These are phyloP conservation scores for Drosophila persimilis DNA, from an alignment of 1,140 invertebrate species.

Conservation along the genomic window DNA sequence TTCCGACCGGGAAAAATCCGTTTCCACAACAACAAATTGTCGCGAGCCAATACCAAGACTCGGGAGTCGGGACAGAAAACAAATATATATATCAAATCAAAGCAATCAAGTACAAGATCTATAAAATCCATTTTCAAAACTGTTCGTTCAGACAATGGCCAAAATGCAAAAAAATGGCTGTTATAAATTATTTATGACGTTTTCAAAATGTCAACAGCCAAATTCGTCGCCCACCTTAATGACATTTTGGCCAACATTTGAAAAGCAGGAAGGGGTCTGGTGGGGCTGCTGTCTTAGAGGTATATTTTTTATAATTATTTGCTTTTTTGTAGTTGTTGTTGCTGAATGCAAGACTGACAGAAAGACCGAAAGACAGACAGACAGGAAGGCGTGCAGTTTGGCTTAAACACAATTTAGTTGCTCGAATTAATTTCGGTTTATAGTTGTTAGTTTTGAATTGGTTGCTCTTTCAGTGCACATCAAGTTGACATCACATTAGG, in stretches of 20 bases:
- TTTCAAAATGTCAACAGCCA: constrained; percentile 61
- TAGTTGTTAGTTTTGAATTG: constrained; percentile 24
- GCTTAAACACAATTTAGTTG: constrained; percentile 49
- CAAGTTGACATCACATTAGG: constrained; percentile 42
- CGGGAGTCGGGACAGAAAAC: too few species aligned
- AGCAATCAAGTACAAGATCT: constrained; percentile 40
- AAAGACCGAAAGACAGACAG: not conserved
- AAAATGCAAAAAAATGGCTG: constrained; percentile 47
- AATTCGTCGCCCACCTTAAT: constrained; percentile 60
- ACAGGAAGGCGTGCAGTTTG: constrained; percentile 38
- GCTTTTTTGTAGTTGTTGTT: constrained; percentile 16
- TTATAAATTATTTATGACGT: constrained; percentile 68
- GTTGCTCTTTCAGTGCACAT: constrained; percentile 54
- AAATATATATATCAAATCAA: constrained; percentile 11
- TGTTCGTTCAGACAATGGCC: constrained; percentile 44
- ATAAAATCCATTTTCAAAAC: constrained; percentile 53
- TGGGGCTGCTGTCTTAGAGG: not conserved
- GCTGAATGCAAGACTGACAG: not conserved
- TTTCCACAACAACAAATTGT: constrained; percentile 10
- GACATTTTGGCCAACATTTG: constrained; percentile 41
- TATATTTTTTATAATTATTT: constrained; percentile 42
- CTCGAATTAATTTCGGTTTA: constrained; percentile 54
- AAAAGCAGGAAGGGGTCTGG: constrained; percentile 9
- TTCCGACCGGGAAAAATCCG: too few species aligned
- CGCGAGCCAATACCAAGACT: not conserved